Conservation (phyloP, 2,113 vertebrate genomes). For the Ancistrus triradiatus region DNA sequence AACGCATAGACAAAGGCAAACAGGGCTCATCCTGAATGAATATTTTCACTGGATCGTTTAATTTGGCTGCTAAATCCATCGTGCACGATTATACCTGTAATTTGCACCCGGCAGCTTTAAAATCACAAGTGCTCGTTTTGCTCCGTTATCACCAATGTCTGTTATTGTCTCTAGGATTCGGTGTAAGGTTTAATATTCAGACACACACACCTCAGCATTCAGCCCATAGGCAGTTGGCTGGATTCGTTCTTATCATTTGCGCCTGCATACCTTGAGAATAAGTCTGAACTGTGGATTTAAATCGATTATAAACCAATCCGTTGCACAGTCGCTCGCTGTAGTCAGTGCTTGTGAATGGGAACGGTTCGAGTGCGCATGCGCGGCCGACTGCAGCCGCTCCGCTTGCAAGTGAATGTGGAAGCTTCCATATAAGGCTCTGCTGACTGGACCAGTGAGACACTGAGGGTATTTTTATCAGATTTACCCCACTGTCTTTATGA, state of each 20-base stretch:
- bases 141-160: not conserved
- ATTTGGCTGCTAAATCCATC: too few relatives aligned
- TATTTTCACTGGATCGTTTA: too few relatives aligned
- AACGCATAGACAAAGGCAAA: too few relatives aligned
- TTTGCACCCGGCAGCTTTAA: not conserved
- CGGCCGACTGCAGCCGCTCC: conserved; percentile 61
- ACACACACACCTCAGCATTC: not conserved
- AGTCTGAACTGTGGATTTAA: not conserved
- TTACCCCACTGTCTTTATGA: conserved; percentile 43
- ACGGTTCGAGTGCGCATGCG: conserved; percentile 42
- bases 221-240: not conserved
- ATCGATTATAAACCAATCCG: not conserved
- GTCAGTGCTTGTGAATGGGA: conserved; percentile 26
- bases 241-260: not conserved
- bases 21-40: too few relatives aligned
- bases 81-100: too few relatives aligned
- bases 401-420: conserved; percentile 71
- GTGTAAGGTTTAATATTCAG: not conserved
- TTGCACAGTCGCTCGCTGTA: not conserved
- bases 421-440: conserved; percentile 72
- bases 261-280: not conserved
- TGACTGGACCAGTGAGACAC: conserved; percentile 72
- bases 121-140: not conserved
- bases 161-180: not conserved
- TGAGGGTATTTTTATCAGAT: conserved; percentile 76